These are phyloP conservation scores for Lagocephalus sceleratus DNA, from an alignment of 2,797 vertebrate genomes.

Conservation along the genomic window DNA sequence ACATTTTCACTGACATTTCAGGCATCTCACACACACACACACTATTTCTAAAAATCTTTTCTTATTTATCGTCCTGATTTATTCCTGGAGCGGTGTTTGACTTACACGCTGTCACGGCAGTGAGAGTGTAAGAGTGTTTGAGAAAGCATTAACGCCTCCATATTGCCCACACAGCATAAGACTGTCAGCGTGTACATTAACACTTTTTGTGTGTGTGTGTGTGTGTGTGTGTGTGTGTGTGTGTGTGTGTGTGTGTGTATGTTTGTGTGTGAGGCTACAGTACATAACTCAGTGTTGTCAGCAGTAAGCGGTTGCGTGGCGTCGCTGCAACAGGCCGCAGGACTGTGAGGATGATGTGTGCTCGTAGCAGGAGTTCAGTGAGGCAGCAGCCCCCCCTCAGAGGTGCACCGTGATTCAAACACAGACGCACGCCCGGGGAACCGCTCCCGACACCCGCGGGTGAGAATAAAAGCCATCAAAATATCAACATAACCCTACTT, in stretches of 20 bases:
- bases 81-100: conserved; percentile 5
- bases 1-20: no score
- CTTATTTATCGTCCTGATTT: no score
- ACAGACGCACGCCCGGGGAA: conserved; percentile 14
- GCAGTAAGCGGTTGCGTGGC: conserved; percentile 2
- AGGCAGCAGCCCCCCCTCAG: conserved; percentile 7
- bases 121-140: conserved; percentile 8
- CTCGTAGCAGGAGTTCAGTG: conserved; percentile 6
- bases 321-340: background rate
- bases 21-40: no score
- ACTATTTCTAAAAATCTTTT: no score
- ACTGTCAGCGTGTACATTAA: conserved; percentile 20
- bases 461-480: background rate
- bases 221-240: conserved; percentile 12
- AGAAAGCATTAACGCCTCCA: conserved; percentile 10
- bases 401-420: conserved; percentile 17
- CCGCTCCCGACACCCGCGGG: background rate
- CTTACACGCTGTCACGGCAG: background rate
- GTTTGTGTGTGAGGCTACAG: conserved; percentile 10
- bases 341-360: conserved; percentile 7
- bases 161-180: conserved; percentile 13
- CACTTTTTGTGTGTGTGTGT: conserved; percentile 8
- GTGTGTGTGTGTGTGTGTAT: conserved; percentile 10
- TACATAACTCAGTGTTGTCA: conserved; percentile 5
- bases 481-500: no score